A percentile compares a stretch with the other conserved stretches of the same genome.
Conservation (phyloP, 2,888 invertebrate genomes). For the Ommatoiulus sabulosus region DNA sequence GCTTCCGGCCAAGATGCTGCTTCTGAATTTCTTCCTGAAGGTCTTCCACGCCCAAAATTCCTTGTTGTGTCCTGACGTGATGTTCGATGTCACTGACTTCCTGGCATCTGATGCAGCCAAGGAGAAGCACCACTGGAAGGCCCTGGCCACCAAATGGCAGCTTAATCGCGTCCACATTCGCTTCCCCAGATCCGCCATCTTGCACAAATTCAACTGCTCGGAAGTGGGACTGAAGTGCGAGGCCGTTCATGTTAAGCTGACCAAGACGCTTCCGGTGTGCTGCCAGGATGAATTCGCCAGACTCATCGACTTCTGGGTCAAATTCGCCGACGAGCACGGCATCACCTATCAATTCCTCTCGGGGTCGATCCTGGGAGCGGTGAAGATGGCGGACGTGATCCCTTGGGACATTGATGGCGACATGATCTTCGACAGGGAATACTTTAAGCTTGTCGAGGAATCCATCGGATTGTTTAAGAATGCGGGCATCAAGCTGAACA, state of each 20-base stretch:
- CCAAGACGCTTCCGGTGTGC: slow-evolving; percentile 63
- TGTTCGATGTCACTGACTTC: slow-evolving; percentile 63
- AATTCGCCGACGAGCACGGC: slow-evolving; percentile 61
- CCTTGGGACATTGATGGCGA: slow-evolving; percentile 67
- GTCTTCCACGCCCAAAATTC: slow-evolving; percentile 61
- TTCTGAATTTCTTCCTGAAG: slow-evolving; percentile 65
- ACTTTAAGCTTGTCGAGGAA: slow-evolving; percentile 61
- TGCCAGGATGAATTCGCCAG: slow-evolving; percentile 63
- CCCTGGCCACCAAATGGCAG: slow-evolving; percentile 56
- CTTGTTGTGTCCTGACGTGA: slow-evolving; percentile 65
- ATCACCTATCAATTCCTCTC: slow-evolving; percentile 64
- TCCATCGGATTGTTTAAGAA: slow-evolving; percentile 58
- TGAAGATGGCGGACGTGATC: slow-evolving; percentile 64
- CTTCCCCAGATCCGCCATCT: neutral
- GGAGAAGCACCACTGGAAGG: slow-evolving; percentile 50
- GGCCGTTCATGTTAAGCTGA: slow-evolving; percentile 52
- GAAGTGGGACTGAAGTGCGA: slow-evolving; percentile 62
- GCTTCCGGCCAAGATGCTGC: slow-evolving; percentile 61
- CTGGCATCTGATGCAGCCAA: neutral
- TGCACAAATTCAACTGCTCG: slow-evolving; percentile 61
- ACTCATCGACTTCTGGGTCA: slow-evolving; percentile 62
- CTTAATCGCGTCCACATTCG: slow-evolving; percentile 55
- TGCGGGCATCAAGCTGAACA: slow-evolving; percentile 59
- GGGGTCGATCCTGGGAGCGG: slow-evolving; percentile 65
- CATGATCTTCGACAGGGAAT: slow-evolving; percentile 62